These are phyloP conservation scores for Myotis davidii DNA, from an alignment of 2,113 vertebrate genomes.

Conservation along the genomic window DNA sequence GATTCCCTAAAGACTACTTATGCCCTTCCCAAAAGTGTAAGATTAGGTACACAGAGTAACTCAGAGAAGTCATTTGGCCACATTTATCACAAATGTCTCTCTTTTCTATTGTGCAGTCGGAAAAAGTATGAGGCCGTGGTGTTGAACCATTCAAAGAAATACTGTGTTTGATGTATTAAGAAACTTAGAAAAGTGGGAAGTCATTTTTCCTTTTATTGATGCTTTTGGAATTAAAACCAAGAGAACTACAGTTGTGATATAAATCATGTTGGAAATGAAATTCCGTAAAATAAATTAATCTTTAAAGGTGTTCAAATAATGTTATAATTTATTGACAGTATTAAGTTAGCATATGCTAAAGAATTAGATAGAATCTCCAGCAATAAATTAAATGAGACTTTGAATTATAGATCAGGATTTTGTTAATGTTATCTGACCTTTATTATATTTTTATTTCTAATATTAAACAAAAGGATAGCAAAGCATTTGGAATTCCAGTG, in stretches of 20 bases:
- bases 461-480: background rate
- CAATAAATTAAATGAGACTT: constrained; percentile 7
- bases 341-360: background rate
- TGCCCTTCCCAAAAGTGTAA: background rate
- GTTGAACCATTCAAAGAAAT: constrained; percentile 49
- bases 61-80: background rate
- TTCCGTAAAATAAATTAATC: constrained; percentile 13
- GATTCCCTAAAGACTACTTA: constrained; percentile 13
- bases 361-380: background rate
- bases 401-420: background rate
- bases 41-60: background rate
- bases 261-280: constrained; percentile 56
- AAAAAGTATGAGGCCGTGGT: background rate
- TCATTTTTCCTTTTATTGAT: constrained; percentile 3
- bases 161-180: background rate
- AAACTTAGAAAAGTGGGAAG: constrained; percentile 16
- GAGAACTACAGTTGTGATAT: background rate
- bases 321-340: constrained; percentile 16
- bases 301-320: background rate
- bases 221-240: background rate
- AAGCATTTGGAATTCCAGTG: background rate
- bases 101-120: background rate
- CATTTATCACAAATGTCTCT: constrained; percentile 34
- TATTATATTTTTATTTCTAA: constrained; percentile 14
- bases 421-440: background rate